Evolutionary conservation across 2,113 vertebrate species (phyloP), one percentile per base, ranked within the genome.

Genomic region (Orthonyx spaldingii): DNA sequence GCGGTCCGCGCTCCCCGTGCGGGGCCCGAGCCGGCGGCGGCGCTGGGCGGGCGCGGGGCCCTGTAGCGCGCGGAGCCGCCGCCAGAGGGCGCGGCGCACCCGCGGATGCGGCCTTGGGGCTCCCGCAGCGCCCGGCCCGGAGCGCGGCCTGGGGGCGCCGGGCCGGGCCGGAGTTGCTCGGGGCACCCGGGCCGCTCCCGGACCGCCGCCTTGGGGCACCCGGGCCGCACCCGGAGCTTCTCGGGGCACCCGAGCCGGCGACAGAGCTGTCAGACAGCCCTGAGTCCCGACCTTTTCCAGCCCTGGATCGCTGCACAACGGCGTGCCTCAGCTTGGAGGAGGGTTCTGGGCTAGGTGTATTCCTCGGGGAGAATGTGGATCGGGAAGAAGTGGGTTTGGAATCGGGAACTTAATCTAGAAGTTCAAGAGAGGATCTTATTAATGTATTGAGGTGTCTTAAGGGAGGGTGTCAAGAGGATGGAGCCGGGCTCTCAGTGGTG

Each of bases 1-100:
- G n/a, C n/a, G n/a, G n/a, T n/a, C n/a, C n/a, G n/a, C n/a, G 18
- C 53, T 83, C 32, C 32, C 27, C 27, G 12, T n/a, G 71, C 71
- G 30, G 52, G 13, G 61, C 61, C 11, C 52, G 52, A 20, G 7
- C 83, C n/a, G 57, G 59, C 78, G 33, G 41, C 80, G 56, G 80
- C 80, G 80, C 80, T 60, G 81, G 39, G 68, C 59, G 70, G 69
- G 84, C 55, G 66, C 50, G 50, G 42, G 59, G 68, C 50, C 47
- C 42, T 35, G 86, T 68, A 55, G 59, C 9, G 76, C 32, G 35
- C 50, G 37, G 27, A 33, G 80, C 59, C 27, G 52, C 98, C 98
- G 76, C 95, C 53, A 97, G 98, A 89, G 97, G 98, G 97, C 97
- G 95, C 94, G n/a, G 56, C 49, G 39, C 49, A 32, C 39, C 78